phyloP scores from a whole-genome alignment of 2,113 vertebrate species.

The Eurystomus gularis region DNA sequence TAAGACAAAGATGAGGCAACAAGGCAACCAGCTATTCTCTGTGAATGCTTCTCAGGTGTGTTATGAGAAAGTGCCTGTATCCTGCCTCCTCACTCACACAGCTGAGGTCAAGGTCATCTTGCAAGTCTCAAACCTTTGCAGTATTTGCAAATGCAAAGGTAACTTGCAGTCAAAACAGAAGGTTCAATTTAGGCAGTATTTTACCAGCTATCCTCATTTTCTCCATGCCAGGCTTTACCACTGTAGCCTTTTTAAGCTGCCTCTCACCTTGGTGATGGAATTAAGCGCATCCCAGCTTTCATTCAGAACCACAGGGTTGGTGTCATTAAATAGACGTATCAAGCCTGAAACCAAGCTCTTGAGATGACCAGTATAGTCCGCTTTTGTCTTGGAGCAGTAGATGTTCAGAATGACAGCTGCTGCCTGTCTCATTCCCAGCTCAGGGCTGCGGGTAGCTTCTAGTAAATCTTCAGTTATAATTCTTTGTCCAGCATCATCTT shows the following conservation, averaged over 20 bases:
- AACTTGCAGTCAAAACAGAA: background rate
- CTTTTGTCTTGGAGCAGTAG: slow-evolving; percentile 92
- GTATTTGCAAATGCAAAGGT: background rate
- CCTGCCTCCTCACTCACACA: background rate
- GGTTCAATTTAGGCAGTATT: background rate
- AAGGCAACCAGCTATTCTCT: background rate
- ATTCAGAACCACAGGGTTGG: slow-evolving; percentile 84
- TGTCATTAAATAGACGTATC: slow-evolving; percentile 92
- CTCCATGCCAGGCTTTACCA: background rate
- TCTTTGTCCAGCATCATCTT: slow-evolving; percentile 92
- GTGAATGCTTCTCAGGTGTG: background rate
- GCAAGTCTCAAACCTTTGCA: background rate
- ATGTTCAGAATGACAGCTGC: slow-evolving; percentile 90
- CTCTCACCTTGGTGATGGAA: slow-evolving; percentile 91
- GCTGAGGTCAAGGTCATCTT: background rate
- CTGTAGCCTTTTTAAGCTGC: background rate
- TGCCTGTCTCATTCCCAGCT: slow-evolving; percentile 89
- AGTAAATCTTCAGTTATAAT: slow-evolving; percentile 95
- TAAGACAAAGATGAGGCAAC: background rate
- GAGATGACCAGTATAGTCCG: slow-evolving; percentile 89
- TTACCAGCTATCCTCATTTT: background rate
- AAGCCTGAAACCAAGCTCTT: slow-evolving; percentile 89
- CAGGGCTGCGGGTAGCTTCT: slow-evolving; percentile 87
- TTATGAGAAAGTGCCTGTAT: background rate
- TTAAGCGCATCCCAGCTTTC: slow-evolving; percentile 98